Evolutionary conservation across 2,113 vertebrate genomes (phyloP).

Genomic region (Cyphomyrus plagiostoma): DNA sequence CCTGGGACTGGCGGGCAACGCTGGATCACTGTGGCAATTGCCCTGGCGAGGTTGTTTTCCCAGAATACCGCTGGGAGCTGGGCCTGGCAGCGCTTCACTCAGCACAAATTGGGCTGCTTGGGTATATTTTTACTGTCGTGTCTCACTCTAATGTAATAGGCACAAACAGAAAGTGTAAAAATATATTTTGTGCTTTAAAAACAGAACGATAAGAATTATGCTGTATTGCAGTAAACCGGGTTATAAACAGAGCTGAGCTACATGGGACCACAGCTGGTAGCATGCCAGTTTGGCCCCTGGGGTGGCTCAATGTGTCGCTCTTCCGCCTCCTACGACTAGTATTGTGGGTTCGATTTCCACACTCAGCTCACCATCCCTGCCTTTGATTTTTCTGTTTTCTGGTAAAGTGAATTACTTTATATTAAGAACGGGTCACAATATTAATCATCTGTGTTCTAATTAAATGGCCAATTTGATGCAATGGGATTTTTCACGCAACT

Average conservation of each 20-base stretch:
- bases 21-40: background rate
- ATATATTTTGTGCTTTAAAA: background rate
- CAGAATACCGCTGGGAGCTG: background rate
- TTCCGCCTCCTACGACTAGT: background rate
- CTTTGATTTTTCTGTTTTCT: background rate
- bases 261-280: background rate
- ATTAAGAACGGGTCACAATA: background rate
- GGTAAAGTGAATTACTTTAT: background rate
- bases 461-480: background rate
- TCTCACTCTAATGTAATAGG: background rate
- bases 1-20: background rate
- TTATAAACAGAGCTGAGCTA: background rate
- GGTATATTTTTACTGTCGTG: background rate
- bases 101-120: background rate
- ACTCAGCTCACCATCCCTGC: background rate
- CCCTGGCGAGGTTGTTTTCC: background rate
- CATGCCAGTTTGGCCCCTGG: background rate
- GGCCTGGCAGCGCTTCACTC: background rate
- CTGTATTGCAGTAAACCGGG: background rate
- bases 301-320: background rate
- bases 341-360: background rate
- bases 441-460: background rate
- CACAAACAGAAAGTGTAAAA: background rate
- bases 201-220: background rate
- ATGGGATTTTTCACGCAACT: background rate